phyloP scores from a whole-genome alignment of 2,113 vertebrate species.

The Podarcis cretensis region DNA sequence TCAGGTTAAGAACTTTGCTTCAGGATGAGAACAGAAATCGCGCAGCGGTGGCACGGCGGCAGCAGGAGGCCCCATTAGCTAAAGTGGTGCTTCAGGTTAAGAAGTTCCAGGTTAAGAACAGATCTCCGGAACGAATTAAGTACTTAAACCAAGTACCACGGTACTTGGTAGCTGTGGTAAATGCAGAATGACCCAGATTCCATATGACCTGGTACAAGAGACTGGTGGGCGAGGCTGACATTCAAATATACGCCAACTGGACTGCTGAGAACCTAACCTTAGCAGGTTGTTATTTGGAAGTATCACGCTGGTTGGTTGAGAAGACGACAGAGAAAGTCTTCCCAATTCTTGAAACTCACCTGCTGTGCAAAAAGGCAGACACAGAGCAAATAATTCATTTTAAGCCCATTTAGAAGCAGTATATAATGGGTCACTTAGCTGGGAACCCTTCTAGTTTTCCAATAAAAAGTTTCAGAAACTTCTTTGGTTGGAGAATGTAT shows the following conservation, averaged over 20 bases:
- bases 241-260: constrained; percentile 27
- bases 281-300: neutral
- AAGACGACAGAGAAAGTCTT: constrained; percentile 8
- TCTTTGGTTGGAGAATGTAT: neutral
- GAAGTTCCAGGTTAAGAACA: too few relatives aligned
- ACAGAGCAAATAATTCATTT: neutral
- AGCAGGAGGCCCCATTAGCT: too few relatives aligned
- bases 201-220: constrained; percentile 2
- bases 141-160: too few relatives aligned
- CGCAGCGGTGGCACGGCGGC: too few relatives aligned
- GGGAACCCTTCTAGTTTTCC: neutral
- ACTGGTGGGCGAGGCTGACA: constrained; percentile 15
- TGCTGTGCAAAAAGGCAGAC: neutral
- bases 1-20: too few relatives aligned
- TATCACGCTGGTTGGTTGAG: neutral
- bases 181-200: constrained; percentile 49
- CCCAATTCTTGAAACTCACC: neutral
- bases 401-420: neutral
- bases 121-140: too few relatives aligned
- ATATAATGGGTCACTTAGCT: neutral
- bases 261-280: neutral
- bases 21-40: too few relatives aligned
- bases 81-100: too few relatives aligned
- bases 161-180: constrained; percentile 25
- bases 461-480: neutral